Evolutionary conservation across 2,797 vertebrate genomes (phyloP), one percentile per base, ranked within the genome.

Genomic region (Sebastes diaconus): DNA sequence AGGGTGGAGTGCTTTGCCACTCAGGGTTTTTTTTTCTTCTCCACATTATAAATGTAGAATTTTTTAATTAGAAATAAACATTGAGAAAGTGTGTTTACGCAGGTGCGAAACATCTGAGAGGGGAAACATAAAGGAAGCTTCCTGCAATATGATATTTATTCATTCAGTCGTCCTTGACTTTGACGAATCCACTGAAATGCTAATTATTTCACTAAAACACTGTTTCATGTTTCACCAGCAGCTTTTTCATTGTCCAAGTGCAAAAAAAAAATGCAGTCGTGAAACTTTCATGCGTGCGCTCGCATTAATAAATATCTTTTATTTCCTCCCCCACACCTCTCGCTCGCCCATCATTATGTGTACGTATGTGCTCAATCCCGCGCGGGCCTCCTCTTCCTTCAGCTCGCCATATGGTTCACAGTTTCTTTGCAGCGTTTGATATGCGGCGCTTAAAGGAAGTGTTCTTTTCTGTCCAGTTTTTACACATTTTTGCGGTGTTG

Each of bases 111-210:
- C 91, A 92, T 88, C 83, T 77, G 73, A 89, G 65, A 20, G 24
- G 24, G 14, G 8, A 76, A 79, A 84, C 79, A 87, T 80, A 70
- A 93, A 91, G 84, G 81, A 87, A 87, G 80, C 77, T 84, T n/a
- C 42, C 80, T 75, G 81, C 80, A 58, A 61, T 69, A 72, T n/a
- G 74, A 90, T 84, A 67, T 90, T 90, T 86, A 87, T 90, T 84
- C 86, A 85, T 72, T 72, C 81, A 70, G 2, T 61, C 57, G 89
- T 86, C 89, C 93, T 92, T 91, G 89, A 91, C 89, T 91, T 88
- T 88, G 87, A 88, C 84, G 46, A 84, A 86, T 88, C 86, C 46
- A 81, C 75, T 85, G 86, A 93, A 92, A 93, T 93, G 91, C 81
- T 22, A 92, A 93, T 92, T 76, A 81, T 85, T 77, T 77, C 72